Base-by-base conservation (phyloP, 2,888 invertebrate species). In the Tridacna gigas region DNA sequence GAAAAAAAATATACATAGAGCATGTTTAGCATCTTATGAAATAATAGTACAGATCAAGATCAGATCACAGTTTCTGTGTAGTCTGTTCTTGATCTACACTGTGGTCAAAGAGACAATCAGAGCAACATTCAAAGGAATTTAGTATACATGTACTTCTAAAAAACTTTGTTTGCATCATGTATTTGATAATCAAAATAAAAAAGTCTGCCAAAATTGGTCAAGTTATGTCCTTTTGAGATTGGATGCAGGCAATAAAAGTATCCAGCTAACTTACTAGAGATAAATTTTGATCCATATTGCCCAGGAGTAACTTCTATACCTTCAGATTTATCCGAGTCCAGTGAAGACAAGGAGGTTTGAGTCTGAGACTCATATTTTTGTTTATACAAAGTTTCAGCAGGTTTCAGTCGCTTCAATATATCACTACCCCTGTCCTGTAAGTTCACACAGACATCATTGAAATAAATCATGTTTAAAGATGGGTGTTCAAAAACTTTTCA, bases 341-440 rank as follows among this genome's bases (percentile, higher is more conserved):
- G 48, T 9, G 86, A 86, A 18, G 85, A 85, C 20, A 56, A 37
- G 15, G 82, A 71, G 63, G 84, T 84, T 73, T 80, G 80, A 45
- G 82, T 78, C n/a, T 79, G 76, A 26, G 84, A 82, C 81, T 83
- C 80, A 25, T 71, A 71, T 25, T 71, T 71, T 20, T 83, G 83
- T 81, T 88, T 82, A 80, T 87, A 86, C 48, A 77, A 84, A 45
- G 89, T 86, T 78, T 90, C 89, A 26, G 89, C 89, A 26, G 89
- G 89, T 81, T 89, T 89, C n/a, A 90, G 74, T 60, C 89, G 76
- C 51, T 86, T 83, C 25, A 86, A 80, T 22, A 90, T 82, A 18
- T 89, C 87, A 84, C 80, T 83, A 20, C 88, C 89, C 47, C 75
- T 75, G 47, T 75, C 75, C 75, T 75, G 75, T 45, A 61, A 74